These are phyloP conservation scores for Nesogale talazaci DNA, from an alignment of 2,113 vertebrate species.

Conservation along the genomic window DNA sequence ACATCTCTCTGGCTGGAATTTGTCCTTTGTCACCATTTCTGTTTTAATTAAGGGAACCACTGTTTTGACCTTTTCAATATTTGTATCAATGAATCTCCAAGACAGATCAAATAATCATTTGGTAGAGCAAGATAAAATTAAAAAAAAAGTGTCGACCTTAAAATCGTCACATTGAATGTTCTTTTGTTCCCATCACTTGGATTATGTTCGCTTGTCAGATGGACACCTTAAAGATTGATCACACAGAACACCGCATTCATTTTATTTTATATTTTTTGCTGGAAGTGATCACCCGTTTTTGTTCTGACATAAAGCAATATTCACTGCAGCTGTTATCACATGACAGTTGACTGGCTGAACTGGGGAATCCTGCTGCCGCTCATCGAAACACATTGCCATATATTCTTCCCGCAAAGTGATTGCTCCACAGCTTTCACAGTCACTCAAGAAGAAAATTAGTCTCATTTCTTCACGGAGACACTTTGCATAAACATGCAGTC, in stretches of 20 bases:
- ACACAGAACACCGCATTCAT: not conserved
- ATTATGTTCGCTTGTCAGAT: not conserved
- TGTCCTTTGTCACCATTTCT: not conserved
- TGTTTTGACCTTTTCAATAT: not conserved
- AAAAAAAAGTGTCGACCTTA: not conserved
- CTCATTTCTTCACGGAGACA: conserved; percentile 67
- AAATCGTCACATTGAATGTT: not conserved
- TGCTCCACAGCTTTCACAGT: conserved; percentile 54
- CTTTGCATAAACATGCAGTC: conserved; percentile 75
- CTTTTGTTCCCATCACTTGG: not conserved
- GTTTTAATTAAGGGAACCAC: not conserved
- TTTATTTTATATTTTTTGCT: conserved; percentile 19
- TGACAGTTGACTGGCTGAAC: conserved; percentile 60
- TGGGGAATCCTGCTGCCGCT: conserved; percentile 15
- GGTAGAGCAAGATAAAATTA: not conserved
- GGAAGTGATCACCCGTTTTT: conserved; percentile 47
- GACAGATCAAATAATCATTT: not conserved
- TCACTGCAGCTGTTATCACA: conserved; percentile 49
- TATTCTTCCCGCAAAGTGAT: not conserved
- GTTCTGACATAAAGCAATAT: conserved; percentile 39
- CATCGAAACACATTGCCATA: not conserved
- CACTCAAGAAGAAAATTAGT: conserved; percentile 79
- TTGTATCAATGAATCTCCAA: conserved; percentile 31
- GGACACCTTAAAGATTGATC: not conserved
- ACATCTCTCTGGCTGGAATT: conserved; percentile 8